A percentile compares a stretch with the other conserved stretches of the same genome.
Conservation (phyloP, 1,140 invertebrate species). For the Leptinotarsa lineolata region DNA sequence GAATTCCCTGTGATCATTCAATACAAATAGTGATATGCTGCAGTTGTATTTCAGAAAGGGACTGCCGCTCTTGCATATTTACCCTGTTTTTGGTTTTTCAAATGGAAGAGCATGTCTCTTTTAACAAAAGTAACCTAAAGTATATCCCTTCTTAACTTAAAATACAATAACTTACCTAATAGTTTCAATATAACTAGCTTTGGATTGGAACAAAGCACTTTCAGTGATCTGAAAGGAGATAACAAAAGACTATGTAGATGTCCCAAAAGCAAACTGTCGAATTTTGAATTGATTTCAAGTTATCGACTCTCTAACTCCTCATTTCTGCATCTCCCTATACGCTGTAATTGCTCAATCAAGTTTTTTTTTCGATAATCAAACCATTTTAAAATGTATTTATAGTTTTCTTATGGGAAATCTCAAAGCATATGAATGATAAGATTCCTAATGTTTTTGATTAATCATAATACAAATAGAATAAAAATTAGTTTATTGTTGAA, state of each 20-base stretch:
- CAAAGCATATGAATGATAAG: too few species aligned
- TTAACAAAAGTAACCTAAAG: neutral
- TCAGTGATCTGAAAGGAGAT: neutral
- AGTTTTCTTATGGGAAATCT: neutral
- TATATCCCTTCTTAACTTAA: neutral
- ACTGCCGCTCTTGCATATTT: neutral
- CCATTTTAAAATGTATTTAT: neutral
- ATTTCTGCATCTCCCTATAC: neutral
- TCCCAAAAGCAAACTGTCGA: neutral
- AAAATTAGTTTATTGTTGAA: too few species aligned
- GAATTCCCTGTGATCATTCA: too few species aligned
- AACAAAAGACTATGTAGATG: neutral
- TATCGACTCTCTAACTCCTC: neutral
- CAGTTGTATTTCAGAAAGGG: neutral
- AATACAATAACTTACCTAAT: neutral
- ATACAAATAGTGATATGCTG: too few species aligned
- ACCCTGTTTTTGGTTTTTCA: neutral
- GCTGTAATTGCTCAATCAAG: neutral
- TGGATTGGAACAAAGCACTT: constrained; percentile 8
- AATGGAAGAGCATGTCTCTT: neutral
- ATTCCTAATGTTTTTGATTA: too few species aligned
- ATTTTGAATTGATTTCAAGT: neutral
- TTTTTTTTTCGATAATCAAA: neutral
- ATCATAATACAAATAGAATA: too few species aligned
- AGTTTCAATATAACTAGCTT: neutral